These are phyloP conservation scores for Rattus rattus DNA, from an alignment of 2,113 vertebrate genomes.

Conservation along the genomic window DNA sequence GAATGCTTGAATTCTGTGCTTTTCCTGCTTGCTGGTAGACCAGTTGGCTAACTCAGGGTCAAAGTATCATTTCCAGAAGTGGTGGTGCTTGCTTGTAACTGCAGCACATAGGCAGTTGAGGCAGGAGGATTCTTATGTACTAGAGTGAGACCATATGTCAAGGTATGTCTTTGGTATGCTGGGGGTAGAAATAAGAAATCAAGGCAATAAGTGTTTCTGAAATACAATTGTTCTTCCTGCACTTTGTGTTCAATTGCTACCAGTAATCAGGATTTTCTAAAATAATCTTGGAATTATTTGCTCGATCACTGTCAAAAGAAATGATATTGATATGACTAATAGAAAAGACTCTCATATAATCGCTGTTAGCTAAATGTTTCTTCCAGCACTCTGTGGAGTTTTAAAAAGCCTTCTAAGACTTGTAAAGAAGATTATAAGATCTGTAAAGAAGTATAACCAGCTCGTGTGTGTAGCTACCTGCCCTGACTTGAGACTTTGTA, in stretches of 20 bases:
- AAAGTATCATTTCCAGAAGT: neutral
- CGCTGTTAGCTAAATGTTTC: neutral
- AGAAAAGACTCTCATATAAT: slow-evolving; percentile 38
- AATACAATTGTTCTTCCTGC: neutral
- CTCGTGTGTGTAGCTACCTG: neutral
- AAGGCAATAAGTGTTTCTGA: neutral
- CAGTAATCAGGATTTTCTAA: neutral
- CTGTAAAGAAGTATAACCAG: neutral
- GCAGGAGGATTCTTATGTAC: neutral
- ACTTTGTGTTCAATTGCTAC: slow-evolving; percentile 22
- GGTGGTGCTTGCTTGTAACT: too few relatives aligned
- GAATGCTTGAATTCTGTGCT: neutral
- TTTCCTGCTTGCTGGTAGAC: neutral
- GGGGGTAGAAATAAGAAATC: slow-evolving; percentile 18
- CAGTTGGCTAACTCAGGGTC: neutral
- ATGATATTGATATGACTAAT: neutral
- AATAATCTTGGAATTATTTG: neutral
- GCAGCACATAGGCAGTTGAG: neutral
- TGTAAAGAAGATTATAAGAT: neutral
- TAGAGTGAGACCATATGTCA: neutral
- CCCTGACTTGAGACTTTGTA: neutral
- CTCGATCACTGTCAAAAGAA: neutral
- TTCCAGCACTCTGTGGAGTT: neutral
- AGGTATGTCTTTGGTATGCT: neutral
- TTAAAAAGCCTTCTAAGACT: slow-evolving; percentile 34